Conservation (phyloP, 2,888 invertebrate genomes). For the Protonemura montana region DNA sequence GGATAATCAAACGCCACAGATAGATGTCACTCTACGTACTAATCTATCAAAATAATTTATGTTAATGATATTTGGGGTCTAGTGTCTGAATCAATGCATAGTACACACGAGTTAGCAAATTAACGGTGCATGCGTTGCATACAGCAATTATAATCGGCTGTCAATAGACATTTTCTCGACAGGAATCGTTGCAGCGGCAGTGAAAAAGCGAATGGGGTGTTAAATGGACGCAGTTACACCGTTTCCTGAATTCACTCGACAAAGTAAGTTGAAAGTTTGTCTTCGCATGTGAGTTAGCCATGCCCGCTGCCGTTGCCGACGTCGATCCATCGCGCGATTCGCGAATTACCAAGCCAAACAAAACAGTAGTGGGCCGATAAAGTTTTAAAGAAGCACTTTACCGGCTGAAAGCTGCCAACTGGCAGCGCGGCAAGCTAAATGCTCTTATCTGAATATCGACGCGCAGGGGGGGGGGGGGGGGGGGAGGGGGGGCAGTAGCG, state of each 20-base stretch:
- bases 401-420: neutral
- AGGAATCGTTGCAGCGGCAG: neutral
- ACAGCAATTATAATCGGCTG: neutral
- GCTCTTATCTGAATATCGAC: slow-evolving; percentile 33
- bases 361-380: neutral
- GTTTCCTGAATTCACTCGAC: neutral
- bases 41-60: neutral
- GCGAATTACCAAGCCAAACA: slow-evolving; percentile 2
- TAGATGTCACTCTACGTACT: neutral
- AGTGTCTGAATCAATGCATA: neutral
- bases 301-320: slow-evolving; percentile 1
- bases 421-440: neutral
- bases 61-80: neutral
- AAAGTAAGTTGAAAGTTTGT: neutral
- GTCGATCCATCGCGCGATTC: neutral
- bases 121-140: neutral
- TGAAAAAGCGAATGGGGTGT: neutral
- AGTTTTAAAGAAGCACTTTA: slow-evolving; percentile 3
- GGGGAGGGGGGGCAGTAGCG: too few species aligned
- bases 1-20: neutral
- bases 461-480: too few species aligned
- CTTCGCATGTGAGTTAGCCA: neutral
- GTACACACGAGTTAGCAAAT: neutral
- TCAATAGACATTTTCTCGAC: neutral
- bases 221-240: neutral